Evolutionary conservation across 2,888 invertebrate genomes (phyloP), one percentile per base, ranked within the genome.

Genomic region (Petrophora chlorosata): DNA sequence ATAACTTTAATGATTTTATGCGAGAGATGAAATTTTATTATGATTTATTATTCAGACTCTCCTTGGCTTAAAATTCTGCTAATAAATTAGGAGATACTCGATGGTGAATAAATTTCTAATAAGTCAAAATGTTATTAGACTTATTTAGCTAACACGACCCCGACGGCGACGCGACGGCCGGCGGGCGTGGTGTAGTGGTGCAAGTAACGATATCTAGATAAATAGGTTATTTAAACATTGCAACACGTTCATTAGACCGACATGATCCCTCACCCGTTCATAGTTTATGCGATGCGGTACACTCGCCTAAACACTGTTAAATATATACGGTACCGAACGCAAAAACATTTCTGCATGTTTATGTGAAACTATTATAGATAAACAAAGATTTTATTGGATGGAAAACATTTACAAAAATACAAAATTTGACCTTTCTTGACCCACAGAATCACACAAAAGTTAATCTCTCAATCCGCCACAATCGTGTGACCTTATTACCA

Each of bases 141-240:
- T 59, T 51, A 59, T 68, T 67, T 67, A 56, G 42, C 56, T 56
- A 57, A 47, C 47, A 35, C 29, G 2, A 25, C 10, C 3, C 4
- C 25, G 16, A 12, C 19, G 10, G 28, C 33, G 13, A 23, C 15
- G 29, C 34, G 33, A 28, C 39, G 39, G 44, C 55, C n/a, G n/a
- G n/a, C n/a, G n/a, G n/a, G n/a, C n/a, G n/a, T n/a, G n/a, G n/a
- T n/a, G n/a, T n/a, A n/a, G 48, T 51, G 56, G 28, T 47, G 58
- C 58, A 61, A 69, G 59, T 65, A 56, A 60, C 61, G 61, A 53
- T 59, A 55, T 56, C n/a, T 48, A 62, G 63, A 68, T 67, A 80
- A 77, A 73, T 76, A 70, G 76, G 72, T 76, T 81, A 79, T 67
- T 74, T 67, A 74, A 79, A 80, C 69, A 76, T 75, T 70, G 64